These are phyloP conservation scores for Helicoverpa assulta DNA, from an alignment of 2,888 invertebrate genomes.

Conservation along the genomic window DNA sequence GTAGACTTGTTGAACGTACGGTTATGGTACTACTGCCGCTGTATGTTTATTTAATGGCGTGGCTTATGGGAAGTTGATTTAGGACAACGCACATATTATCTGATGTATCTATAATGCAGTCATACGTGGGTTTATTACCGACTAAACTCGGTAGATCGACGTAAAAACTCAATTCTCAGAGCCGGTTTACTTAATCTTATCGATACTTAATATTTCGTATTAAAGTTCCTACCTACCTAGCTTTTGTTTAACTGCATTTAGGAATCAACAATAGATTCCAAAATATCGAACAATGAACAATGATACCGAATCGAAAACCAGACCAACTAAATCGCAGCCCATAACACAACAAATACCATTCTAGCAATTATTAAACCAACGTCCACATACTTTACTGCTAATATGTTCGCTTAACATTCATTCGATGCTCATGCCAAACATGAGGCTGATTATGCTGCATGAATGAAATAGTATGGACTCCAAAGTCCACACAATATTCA, in stretches of 20 bases:
- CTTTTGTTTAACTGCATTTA: neutral
- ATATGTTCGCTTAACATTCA: conserved; percentile 26
- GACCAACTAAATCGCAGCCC: neutral
- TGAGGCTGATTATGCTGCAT: conserved; percentile 28
- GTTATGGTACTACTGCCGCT: conserved; percentile 47
- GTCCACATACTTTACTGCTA: conserved; percentile 9
- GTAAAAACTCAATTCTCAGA: neutral
- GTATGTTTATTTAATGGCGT: conserved; percentile 38
- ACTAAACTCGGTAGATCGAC: neutral
- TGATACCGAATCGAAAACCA: neutral
- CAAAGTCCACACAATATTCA: conserved; percentile 16
- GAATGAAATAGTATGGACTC: conserved; percentile 42
- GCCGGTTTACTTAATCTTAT: neutral
- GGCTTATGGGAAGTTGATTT: conserved; percentile 51
- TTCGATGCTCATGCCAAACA: conserved; percentile 16
- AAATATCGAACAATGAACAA: neutral
- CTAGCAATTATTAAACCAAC: neutral
- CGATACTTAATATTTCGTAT: too few species aligned
- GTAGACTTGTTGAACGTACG: conserved; percentile 47
- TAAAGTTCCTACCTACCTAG: too few species aligned
- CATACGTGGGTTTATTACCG: conserved; percentile 8
- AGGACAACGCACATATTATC: conserved; percentile 20
- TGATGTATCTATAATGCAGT: conserved; percentile 12
- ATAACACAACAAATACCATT: neutral
- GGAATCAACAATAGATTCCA: neutral